These are phyloP conservation scores for Pristionchus maxplancki DNA, from an alignment of 2,888 invertebrate genomes.

Conservation along the genomic window DNA sequence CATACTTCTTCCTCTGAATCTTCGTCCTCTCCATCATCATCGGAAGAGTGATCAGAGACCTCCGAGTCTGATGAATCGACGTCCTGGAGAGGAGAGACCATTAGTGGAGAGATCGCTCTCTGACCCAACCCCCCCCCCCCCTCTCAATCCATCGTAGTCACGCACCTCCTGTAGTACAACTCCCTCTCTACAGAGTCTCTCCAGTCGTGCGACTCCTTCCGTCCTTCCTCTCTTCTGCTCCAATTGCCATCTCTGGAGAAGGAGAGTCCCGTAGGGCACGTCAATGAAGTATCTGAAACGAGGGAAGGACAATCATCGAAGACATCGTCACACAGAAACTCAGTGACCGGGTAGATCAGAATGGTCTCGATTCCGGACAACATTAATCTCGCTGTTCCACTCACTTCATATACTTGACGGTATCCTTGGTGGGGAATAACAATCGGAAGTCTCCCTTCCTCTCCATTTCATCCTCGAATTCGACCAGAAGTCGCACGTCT, in stretches of 20 bases:
- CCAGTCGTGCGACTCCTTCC: constrained; percentile 57
- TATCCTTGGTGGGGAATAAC: constrained; percentile 79
- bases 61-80: constrained; percentile 41
- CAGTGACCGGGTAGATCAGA: no score
- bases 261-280: constrained; percentile 70
- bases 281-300: constrained; percentile 79
- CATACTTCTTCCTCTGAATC: constrained; percentile 45
- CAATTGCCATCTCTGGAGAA: constrained; percentile 72
- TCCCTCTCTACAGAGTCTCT: constrained; percentile 62
- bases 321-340: not conserved
- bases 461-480: constrained; percentile 79
- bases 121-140: no score
- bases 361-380: no score
- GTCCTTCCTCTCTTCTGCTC: constrained; percentile 55
- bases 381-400: no score
- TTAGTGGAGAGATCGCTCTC: no score
- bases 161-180: constrained; percentile 39
- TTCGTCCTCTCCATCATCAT: constrained; percentile 45
- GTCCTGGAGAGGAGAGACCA: not conserved
- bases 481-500: constrained; percentile 65
- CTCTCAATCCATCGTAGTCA: no score
- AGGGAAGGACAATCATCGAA: constrained; percentile 65
- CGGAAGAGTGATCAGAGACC: constrained; percentile 4
- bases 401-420: constrained; percentile 55
- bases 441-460: constrained; percentile 79